These are phyloP conservation scores for Ruditapes philippinarum DNA, from an alignment of 1,140 invertebrate species.

Conservation along the genomic window DNA sequence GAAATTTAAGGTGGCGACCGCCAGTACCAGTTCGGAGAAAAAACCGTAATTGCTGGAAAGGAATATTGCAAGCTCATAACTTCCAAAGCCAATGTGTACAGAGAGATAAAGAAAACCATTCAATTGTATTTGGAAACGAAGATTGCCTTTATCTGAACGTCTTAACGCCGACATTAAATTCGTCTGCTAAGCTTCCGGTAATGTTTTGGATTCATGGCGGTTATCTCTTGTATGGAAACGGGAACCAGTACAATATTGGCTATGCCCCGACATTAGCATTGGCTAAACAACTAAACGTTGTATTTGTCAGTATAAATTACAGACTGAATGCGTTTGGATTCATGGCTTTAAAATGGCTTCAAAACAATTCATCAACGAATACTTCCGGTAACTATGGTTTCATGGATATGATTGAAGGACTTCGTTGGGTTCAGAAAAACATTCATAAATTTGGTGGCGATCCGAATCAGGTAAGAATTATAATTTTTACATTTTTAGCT, in stretches of 20 bases:
- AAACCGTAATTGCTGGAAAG: conserved; percentile 72
- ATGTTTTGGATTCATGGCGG: conserved; percentile 96
- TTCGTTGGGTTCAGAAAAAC: conserved; percentile 70
- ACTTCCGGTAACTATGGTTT: conserved; percentile 80
- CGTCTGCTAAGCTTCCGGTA: conserved; percentile 87
- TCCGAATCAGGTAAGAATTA: conserved; percentile 53
- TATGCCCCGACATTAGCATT: conserved; percentile 64
- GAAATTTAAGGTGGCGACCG: conserved; percentile 90
- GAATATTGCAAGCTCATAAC: conserved; percentile 32
- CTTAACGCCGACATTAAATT: conserved; percentile 76
- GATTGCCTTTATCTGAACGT: conserved; percentile 83
- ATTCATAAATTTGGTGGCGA: conserved; percentile 71
- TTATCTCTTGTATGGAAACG: conserved; percentile 90
- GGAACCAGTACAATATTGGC: neutral
- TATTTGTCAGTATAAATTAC: conserved; percentile 94
- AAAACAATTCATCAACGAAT: conserved; percentile 92
- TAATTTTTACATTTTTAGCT: neutral
- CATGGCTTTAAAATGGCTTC: conserved; percentile 87
- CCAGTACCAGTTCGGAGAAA: conserved; percentile 78
- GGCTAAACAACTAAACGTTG: conserved; percentile 92
- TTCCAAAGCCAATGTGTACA: conserved; percentile 45
- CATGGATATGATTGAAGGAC: conserved; percentile 67
- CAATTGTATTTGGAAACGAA: conserved; percentile 69
- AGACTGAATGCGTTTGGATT: conserved; percentile 95
- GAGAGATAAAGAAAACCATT: neutral